These are phyloP conservation scores for Odontesthes bonariensis DNA, from an alignment of 2,113 vertebrate genomes.

Conservation along the genomic window DNA sequence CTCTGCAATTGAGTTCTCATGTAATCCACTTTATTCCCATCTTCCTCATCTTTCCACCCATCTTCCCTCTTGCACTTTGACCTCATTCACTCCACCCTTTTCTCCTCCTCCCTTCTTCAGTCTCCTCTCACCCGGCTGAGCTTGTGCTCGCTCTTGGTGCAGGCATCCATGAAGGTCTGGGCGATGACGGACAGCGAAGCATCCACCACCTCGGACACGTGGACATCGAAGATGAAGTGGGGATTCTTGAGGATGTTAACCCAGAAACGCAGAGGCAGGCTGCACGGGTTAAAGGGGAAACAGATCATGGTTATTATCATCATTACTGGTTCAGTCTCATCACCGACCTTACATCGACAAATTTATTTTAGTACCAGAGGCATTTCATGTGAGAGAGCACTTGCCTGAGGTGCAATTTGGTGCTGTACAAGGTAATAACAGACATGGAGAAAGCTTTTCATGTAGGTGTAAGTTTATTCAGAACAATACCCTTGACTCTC, in stretches of 20 bases:
- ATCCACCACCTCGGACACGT: conserved; percentile 96
- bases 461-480: conserved; percentile 54
- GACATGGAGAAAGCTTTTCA: conserved; percentile 43
- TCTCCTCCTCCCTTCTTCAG: background rate
- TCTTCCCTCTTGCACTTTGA: conserved; percentile 15
- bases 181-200: conserved; percentile 97
- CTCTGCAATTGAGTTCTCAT: conserved; percentile 6
- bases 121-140: conserved; percentile 91
- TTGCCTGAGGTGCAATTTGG: conserved; percentile 54
- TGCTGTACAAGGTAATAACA: conserved; percentile 56
- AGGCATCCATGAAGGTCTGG: conserved; percentile 99
- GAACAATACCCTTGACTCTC: conserved; percentile 45
- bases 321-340: conserved; percentile 30
- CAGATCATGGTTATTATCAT: background rate
- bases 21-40: conserved; percentile 19
- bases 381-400: conserved; percentile 47
- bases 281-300: conserved; percentile 60
- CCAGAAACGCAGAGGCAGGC: conserved; percentile 96
- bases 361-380: conserved; percentile 29
- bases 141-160: conserved; percentile 98
- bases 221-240: conserved; percentile 97
- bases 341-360: conserved; percentile 30
- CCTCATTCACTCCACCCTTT: background rate
- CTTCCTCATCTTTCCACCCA: conserved; percentile 16
- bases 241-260: conserved; percentile 99